Conservation (phyloP, 2,113 vertebrate species). For the Scartelaos histophorus region DNA sequence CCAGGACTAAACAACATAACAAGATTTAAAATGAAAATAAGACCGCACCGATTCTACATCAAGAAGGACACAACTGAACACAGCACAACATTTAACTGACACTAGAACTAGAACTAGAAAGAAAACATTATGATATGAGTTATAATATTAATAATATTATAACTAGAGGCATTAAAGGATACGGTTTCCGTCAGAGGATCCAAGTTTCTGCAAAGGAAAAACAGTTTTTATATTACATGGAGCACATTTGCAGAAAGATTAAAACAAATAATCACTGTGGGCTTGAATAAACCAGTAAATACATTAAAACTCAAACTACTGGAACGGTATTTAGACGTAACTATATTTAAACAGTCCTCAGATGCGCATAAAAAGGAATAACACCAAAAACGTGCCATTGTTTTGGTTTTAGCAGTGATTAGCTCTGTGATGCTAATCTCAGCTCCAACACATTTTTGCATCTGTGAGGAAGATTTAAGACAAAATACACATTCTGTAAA, state of each 20-base stretch:
- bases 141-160: too few relatives aligned
- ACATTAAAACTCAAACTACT: neutral
- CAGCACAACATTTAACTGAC: too few relatives aligned
- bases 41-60: too few relatives aligned
- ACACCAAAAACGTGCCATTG: neutral
- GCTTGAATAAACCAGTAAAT: neutral
- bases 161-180: slow-evolving; percentile 86
- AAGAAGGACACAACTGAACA: too few relatives aligned
- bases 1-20: too few relatives aligned
- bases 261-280: neutral
- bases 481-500: neutral
- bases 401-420: neutral
- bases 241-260: neutral
- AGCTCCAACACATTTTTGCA: neutral
- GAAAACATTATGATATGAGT: too few relatives aligned
- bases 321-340: neutral
- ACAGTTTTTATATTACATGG: neutral
- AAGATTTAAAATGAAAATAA: too few relatives aligned
- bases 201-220: slow-evolving; percentile 83
- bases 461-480: neutral
- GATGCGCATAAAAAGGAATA: neutral
- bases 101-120: too few relatives aligned
- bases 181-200: slow-evolving; percentile 95
- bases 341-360: too few relatives aligned
- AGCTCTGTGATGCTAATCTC: slow-evolving; percentile 1